Conservation (phyloP, 1,140 invertebrate species). For the Lasioglossum albipes region DNA sequence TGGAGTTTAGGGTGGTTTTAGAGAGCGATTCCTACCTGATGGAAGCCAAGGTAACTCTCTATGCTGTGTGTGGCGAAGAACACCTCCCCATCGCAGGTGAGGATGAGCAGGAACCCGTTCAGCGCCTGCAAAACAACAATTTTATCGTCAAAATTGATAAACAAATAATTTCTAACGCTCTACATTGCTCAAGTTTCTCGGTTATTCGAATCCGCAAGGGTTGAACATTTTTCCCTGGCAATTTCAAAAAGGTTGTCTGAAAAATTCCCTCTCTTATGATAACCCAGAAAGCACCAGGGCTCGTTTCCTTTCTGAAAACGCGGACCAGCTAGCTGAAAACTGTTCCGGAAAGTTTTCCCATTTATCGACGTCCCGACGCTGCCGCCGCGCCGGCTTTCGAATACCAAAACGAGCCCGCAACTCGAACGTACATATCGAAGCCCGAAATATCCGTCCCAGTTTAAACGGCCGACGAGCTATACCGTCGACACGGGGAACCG, state of each 20-base stretch:
- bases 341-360: conserved; percentile 69
- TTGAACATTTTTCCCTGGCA: too few relatives aligned
- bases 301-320: conserved; percentile 51
- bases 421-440: conserved; percentile 56
- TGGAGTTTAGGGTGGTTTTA: neutral
- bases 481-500: conserved; percentile 44
- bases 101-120: conserved; percentile 98
- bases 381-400: conserved; percentile 55
- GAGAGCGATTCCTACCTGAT: conserved; percentile 89
- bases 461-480: conserved; percentile 61
- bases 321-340: conserved; percentile 48
- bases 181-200: too few relatives aligned
- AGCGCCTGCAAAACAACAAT: conserved; percentile 89
- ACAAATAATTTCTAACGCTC: too few relatives aligned
- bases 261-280: neutral
- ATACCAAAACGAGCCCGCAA: conserved; percentile 59
- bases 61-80: conserved; percentile 99
- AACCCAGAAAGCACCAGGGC: neutral
- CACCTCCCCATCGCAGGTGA: conserved; percentile 98
- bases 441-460: conserved; percentile 72
- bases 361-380: conserved; percentile 64
- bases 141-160: neutral
- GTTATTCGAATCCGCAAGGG: neutral
- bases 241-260: too few relatives aligned
- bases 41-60: conserved; percentile 99